Evolutionary conservation across 2,113 vertebrate species (phyloP), one percentile per base, ranked within the genome.

Genomic region (Haplochromis burtoni): DNA sequence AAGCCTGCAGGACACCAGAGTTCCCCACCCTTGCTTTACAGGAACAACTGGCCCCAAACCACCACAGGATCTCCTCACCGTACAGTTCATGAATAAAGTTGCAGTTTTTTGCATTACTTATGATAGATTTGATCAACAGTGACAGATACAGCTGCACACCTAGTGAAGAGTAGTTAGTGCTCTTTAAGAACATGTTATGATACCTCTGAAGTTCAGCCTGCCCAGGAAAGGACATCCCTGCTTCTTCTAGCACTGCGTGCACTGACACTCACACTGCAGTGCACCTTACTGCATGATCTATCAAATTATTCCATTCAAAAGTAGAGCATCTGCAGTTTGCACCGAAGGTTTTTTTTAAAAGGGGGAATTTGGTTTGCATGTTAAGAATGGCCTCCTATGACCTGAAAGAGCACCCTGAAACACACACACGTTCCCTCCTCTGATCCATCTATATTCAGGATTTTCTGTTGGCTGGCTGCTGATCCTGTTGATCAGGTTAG

Each of bases 401-500:
- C 26, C 26, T 42, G 10, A 51, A 76, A 76, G 61, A 79, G n/a
- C 4, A 16, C 73, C 10, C 59, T 16, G 29, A 63, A 63, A 84
- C 29, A 76, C 21, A 57, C 26, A 40, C 7, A 14, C 9, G 2
- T 12, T 4, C 78, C 21, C 68, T 63, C 19, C 68, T 87, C 66
- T 82, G 51, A 84, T 86, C 68, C 80, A 86, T 85, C 81, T 71
- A 81, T 88, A 85, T 90, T 88, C 54, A 51, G 63, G 71, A 38
- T 84, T 81, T 78, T 90, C 51, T 85, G 59, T 33, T 71, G 76
- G 16, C 85, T 86, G 78, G 57, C 71, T 84, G 85, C 88, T 87
- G 71, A 90, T 61, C 84, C 87, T 87, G 78, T 54, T 76, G 83
- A 21, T 76, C 85, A 54, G 82, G 86, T 88, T 90, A 86, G 49